Percentiles rank a stretch among this genome's conserved stretches.
Conservation (phyloP, 2,797 vertebrate genomes). For the Pteropus rufus region DNA sequence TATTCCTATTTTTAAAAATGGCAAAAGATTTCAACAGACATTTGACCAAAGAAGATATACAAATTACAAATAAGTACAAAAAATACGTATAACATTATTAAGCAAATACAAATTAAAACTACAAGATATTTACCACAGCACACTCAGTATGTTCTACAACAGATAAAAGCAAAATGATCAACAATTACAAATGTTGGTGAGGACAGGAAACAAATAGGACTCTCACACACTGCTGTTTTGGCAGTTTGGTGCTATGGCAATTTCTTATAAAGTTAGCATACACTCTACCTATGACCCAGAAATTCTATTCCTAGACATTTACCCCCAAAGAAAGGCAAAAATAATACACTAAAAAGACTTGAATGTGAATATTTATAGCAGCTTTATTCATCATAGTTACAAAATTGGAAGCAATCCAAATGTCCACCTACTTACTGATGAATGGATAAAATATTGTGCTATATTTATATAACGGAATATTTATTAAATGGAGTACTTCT, state of each 20-base stretch:
- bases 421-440: not conserved
- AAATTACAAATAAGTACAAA: not conserved
- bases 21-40: not conserved
- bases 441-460: not conserved
- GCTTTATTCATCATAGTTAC: not conserved
- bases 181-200: not conserved
- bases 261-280: not conserved
- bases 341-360: not conserved
- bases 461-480: not conserved
- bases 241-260: no score
- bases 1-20: not conserved
- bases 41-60: not conserved
- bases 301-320: not conserved
- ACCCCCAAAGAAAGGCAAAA: not conserved
- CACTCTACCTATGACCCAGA: not conserved
- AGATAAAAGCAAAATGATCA: not conserved
- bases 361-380: not conserved
- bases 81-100: not conserved
- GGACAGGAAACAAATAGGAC: not conserved
- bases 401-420: not conserved
- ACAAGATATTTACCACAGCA: not conserved
- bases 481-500: not conserved
- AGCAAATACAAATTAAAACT: slow-evolving; percentile 12
- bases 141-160: not conserved
- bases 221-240: not conserved